These are phyloP conservation scores for Diaperis boleti DNA, from an alignment of 2,888 invertebrate genomes.

Conservation along the genomic window DNA sequence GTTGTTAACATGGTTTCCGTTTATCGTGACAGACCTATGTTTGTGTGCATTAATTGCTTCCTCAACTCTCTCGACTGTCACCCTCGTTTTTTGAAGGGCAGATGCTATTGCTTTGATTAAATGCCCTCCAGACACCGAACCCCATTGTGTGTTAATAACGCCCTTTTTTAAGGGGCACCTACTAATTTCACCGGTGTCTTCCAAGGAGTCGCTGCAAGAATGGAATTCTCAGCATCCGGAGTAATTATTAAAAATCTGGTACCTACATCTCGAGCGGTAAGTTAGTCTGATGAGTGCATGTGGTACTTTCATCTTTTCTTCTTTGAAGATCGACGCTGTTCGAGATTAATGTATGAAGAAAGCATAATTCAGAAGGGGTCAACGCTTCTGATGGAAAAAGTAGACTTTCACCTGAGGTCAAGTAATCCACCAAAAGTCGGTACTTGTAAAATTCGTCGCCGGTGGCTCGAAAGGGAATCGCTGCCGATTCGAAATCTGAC, in stretches of 20 bases:
- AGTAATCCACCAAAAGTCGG: constrained; percentile 71
- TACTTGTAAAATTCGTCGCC: constrained; percentile 73
- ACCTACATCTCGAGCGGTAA: constrained; percentile 43
- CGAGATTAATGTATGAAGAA: constrained; percentile 72
- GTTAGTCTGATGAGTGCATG: constrained; percentile 63
- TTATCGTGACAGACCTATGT: constrained; percentile 26
- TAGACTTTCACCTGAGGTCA: constrained; percentile 68
- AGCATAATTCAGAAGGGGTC: constrained; percentile 67
- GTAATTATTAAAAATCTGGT: background rate
- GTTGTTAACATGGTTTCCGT: constrained; percentile 64
- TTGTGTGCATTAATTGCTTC: constrained; percentile 56
- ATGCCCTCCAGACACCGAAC: constrained; percentile 72
- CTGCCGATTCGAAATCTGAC: constrained; percentile 52
- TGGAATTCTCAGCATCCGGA: background rate
- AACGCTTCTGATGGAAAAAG: constrained; percentile 61
- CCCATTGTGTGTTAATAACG: constrained; percentile 74
- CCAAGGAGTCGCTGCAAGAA: constrained; percentile 29
- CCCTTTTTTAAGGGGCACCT: constrained; percentile 76
- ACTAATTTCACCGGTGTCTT: constrained; percentile 42
- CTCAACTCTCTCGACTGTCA: constrained; percentile 67
- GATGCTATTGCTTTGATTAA: constrained; percentile 73
- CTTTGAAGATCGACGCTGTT: constrained; percentile 71
- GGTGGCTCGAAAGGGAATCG: constrained; percentile 71
- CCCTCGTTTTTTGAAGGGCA: constrained; percentile 72
- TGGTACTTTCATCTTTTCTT: constrained; percentile 71